Base-by-base conservation (phyloP, 2,113 vertebrate species). In the Turdus rufiventris region DNA sequence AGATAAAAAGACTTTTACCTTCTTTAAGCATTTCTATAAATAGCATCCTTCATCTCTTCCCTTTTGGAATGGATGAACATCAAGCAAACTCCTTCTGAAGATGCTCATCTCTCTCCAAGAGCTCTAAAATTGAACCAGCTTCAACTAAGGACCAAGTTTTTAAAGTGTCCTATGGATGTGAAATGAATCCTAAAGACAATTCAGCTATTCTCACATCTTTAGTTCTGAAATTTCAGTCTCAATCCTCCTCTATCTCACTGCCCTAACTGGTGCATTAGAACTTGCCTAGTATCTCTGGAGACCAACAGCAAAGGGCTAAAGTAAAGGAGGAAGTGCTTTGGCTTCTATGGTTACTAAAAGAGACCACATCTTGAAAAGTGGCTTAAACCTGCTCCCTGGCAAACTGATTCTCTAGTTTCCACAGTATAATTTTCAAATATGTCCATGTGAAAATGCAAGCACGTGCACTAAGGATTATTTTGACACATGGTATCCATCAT, bases 401-500 rank as follows among this genome's bases (percentile, higher is more conserved):
- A 95, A 89, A 88, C 58, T n/a, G 50, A 88, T 76, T 89, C 60
- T 77, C 56, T 83, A 48, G n/a, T 74, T 83, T 95, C 29, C 71
- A 90, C 75, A 83, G 77, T 12, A 34, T 48, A 76, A 89, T 70
- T 95, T 95, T 95, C 67, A 83, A 91, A 94, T 83, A 66, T 1
- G 2, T 56, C 74, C 75, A 70, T 40, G 87, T 93, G 85, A 91
- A 95, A 95, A 92, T 60, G 81, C 71, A 93, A 96, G 91, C 91
- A 95, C 43, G 43, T 94, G 89, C 89, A 94, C 54, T 61, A 79
- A 73, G 78, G 74, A 88, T 96, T 96, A 95, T 96, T 96, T 96
- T 95, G 96, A 96, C 95, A 97, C 93, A 91, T 95, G 94, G 91
- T 89, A 95, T 94, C 94, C 89, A 97, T 97, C 95, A 91, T 43